Evolutionary conservation across 1,140 invertebrate genomes (phyloP), one percentile per base, ranked within the genome.

Genomic region (Thaumetopoea pityocampa): DNA sequence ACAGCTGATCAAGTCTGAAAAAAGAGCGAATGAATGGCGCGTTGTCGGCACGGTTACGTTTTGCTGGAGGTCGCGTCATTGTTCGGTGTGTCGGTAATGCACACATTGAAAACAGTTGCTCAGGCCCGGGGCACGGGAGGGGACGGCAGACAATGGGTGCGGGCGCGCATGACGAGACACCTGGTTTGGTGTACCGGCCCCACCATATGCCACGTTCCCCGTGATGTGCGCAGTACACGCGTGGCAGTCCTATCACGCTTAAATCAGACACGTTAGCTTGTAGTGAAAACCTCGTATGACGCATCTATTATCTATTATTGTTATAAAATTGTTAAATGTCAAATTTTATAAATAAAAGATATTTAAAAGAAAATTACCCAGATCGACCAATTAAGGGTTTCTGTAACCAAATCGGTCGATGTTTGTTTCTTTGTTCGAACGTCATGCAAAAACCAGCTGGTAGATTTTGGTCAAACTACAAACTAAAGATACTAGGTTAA

Each of bases 131-230:
- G 54, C 36, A 22, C 19, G 44, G 28, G 44, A 42, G 51, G 46
- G 46, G 20, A 24, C 29, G 38, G 30, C 10, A 54, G 42, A 77
- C 74, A 79, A 79, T 76, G 67, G 72, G 74, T 72, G 72, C 74
- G 72, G 53, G 68, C 68, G 78, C 73, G 74, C 74, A 77, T 82
- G 78, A 82, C 74, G 74, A 37, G 57, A 57, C 74, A 82, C 72
- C 78, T 82, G 78, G 77, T 62, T 47, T 64, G 69, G 47, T 54
- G 51, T 81, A 81, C 77, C 72, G 77, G 74, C 69, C 66, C 52
- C 51, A 64, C 72, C 78, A 82, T 82, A 82, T 82, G 78, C 67
- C 69, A 59, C 53, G 42, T 55, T 64, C 38, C 55, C 47, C 32
- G 53, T 62, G 55, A 64, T 54, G 32, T 35, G 41, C 43, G 51